A percentile compares a stretch with the other conserved stretches of the same genome.
phyloP scores from a whole-genome alignment of 2,797 vertebrate genomes.

The Chiroxiphia lanceolata region DNA sequence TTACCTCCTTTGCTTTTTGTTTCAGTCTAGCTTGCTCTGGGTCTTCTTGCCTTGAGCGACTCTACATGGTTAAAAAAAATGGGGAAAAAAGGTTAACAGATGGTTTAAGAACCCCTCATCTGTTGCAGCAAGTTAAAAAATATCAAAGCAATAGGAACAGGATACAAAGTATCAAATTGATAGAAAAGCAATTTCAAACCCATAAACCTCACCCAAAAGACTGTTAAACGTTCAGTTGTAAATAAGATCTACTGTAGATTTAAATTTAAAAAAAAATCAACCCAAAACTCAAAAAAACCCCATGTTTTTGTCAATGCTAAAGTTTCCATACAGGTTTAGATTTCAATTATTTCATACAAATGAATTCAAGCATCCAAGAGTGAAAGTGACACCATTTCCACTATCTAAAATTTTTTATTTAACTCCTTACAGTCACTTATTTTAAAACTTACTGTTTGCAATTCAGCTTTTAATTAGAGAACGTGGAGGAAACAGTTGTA shows the following conservation, averaged over 20 bases:
- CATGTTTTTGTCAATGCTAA: conserved; percentile 6
- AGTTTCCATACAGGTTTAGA: conserved; percentile 16
- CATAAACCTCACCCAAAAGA: conserved; percentile 80
- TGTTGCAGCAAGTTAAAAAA: conserved; percentile 87
- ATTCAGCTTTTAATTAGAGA: neutral
- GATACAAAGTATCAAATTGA: conserved; percentile 86
- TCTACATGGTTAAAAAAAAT: conserved; percentile 79
- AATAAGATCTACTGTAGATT: conserved; percentile 72
- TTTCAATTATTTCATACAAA: neutral
- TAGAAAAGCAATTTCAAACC: conserved; percentile 77
- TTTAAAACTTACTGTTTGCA: neutral
- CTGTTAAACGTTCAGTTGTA: conserved; percentile 82
- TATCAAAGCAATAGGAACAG: conserved; percentile 81
- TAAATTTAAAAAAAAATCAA: neutral
- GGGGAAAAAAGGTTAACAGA: conserved; percentile 88
- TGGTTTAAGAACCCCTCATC: conserved; percentile 88
- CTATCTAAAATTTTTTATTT: neutral
- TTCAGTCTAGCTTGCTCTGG: conserved; percentile 91
- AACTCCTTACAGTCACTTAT: neutral
- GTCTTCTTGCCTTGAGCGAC: conserved; percentile 93
- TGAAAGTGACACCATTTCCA: neutral
- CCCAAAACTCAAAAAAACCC: too few species aligned
- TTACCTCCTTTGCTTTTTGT: conserved; percentile 95
- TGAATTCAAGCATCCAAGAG: neutral
- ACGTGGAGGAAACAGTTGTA: neutral